Conservation (phyloP, 2,797 vertebrate species). For the Malacoctenus gilli region DNA sequence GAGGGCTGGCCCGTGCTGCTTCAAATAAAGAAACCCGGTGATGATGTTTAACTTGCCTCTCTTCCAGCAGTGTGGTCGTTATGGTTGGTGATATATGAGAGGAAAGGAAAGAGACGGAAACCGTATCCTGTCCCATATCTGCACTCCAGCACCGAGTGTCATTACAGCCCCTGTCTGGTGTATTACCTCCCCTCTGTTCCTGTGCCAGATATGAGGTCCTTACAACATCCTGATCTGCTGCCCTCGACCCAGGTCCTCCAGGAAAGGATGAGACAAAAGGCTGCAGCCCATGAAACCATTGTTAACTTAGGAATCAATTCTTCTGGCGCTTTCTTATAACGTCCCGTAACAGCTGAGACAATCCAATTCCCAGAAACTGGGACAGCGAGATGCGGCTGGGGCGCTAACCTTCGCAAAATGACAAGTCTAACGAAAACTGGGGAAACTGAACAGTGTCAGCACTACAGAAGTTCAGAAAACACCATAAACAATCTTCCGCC, state of each 20-base stretch:
- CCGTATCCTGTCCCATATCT: slow-evolving; percentile 54
- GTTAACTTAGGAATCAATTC: slow-evolving; percentile 67
- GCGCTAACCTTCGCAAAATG: no score
- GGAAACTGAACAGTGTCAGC: not conserved
- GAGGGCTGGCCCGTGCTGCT: slow-evolving; percentile 11
- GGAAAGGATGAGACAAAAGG: slow-evolving; percentile 53
- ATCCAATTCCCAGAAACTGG: slow-evolving; percentile 21
- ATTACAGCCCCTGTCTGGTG: slow-evolving; percentile 56
- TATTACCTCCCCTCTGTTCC: slow-evolving; percentile 62
- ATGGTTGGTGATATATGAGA: slow-evolving; percentile 53
- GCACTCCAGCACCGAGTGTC: slow-evolving; percentile 50
- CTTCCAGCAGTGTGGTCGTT: slow-evolving; percentile 39
- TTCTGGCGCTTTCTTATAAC: slow-evolving; percentile 45
- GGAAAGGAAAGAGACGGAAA: slow-evolving; percentile 64
- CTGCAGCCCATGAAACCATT: slow-evolving; percentile 37
- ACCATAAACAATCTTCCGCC: slow-evolving; percentile 41
- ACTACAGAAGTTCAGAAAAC: slow-evolving; percentile 26
- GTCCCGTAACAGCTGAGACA: no score
- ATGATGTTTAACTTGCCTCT: slow-evolving; percentile 48
- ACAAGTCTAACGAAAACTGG: not conserved
- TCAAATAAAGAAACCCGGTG: slow-evolving; percentile 22
- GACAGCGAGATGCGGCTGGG: no score
- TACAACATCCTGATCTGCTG: slow-evolving; percentile 46
- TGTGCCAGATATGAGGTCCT: slow-evolving; percentile 65
- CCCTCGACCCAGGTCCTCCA: slow-evolving; percentile 28